Conservation (phyloP, 2,113 vertebrate species). For the Fulmarus glacialis region DNA sequence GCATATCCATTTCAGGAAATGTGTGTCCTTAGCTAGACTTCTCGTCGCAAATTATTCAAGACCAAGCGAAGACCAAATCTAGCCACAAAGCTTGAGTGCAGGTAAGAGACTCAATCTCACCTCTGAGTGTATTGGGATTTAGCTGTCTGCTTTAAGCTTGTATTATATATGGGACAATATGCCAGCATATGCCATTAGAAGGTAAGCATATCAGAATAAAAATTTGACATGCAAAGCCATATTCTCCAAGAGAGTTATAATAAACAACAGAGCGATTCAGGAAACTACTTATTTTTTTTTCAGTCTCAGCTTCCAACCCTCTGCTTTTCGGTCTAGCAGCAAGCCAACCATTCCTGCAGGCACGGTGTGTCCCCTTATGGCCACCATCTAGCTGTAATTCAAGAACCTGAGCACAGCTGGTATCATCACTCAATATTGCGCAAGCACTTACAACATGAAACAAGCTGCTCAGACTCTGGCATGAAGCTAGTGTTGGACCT, state of each 20-base stretch:
- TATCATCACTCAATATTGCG: neutral
- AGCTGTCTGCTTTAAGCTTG: neutral
- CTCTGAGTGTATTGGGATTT: neutral
- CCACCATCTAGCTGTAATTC: neutral
- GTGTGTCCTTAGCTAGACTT: neutral
- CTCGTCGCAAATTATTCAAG: neutral
- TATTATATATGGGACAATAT: neutral
- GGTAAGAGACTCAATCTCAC: neutral
- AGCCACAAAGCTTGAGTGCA: neutral
- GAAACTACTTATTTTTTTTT: neutral
- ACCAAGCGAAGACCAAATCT: neutral
- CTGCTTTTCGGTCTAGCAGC: neutral
- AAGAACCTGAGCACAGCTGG: constrained; percentile 16
- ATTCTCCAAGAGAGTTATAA: neutral
- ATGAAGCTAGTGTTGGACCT: neutral
- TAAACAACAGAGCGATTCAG: neutral
- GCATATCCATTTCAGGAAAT: neutral
- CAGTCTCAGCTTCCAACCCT: neutral
- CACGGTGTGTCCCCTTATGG: neutral
- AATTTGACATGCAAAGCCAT: neutral
- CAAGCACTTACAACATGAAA: neutral
- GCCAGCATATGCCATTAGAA: neutral
- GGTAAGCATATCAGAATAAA: neutral
- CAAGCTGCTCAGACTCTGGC: neutral
- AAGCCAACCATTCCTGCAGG: neutral